These are phyloP conservation scores for Lethocerus indicus DNA, from an alignment of 1,140 invertebrate genomes.

Conservation along the genomic window DNA sequence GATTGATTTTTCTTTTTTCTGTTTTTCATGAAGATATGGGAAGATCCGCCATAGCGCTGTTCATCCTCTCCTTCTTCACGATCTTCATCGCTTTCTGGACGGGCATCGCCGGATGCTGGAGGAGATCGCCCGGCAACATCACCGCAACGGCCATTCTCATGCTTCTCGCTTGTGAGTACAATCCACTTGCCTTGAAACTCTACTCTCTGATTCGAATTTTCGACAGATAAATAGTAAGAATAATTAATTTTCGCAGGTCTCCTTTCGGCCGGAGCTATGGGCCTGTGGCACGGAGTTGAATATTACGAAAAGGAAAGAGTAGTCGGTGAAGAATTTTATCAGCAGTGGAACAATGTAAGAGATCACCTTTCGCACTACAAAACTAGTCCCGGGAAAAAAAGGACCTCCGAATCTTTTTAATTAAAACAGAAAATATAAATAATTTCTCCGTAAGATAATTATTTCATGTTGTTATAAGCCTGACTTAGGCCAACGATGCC, in stretches of 20 bases:
- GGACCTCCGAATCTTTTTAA: too few relatives aligned
- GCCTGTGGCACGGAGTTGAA: constrained; percentile 86
- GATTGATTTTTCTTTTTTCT: constrained; percentile 6
- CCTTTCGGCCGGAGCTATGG: constrained; percentile 79
- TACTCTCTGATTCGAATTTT: background rate
- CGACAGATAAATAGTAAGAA: background rate
- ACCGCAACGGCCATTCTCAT: constrained; percentile 84
- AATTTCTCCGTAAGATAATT: too few relatives aligned
- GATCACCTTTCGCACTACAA: background rate
- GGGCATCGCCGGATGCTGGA: constrained; percentile 82
- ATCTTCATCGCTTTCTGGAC: constrained; percentile 88
- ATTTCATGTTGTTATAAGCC: too few relatives aligned
- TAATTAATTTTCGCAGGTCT: constrained; percentile 41
- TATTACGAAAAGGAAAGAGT: constrained; percentile 90
- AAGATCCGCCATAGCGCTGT: constrained; percentile 75
- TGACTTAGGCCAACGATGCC: too few relatives aligned
- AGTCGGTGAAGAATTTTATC: constrained; percentile 75
- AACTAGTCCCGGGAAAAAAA: background rate
- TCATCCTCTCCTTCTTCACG: constrained; percentile 75
- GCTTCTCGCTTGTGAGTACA: constrained; percentile 65
- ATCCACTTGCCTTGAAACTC: background rate
- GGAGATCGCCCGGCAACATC: constrained; percentile 78
- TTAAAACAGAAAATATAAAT: too few relatives aligned
- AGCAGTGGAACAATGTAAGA: constrained; percentile 82
- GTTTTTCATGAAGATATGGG: constrained; percentile 71